phyloP scores from a whole-genome alignment of 2,797 vertebrate genomes.

The Dermochelys coriacea region DNA sequence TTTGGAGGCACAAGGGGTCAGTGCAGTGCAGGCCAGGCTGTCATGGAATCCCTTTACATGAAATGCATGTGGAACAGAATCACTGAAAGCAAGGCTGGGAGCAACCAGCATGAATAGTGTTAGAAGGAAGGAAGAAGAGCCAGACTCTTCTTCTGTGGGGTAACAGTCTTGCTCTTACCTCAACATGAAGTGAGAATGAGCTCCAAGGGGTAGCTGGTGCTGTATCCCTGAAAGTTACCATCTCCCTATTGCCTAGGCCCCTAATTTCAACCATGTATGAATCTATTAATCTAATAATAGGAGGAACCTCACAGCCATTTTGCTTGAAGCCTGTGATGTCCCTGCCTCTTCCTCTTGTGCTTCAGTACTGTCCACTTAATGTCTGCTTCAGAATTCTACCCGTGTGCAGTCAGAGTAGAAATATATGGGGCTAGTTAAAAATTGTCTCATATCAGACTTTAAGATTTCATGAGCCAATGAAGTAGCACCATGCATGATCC shows the following conservation, averaged over 20 bases:
- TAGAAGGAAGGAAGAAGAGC: background rate
- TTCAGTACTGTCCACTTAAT: background rate
- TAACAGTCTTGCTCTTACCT: background rate
- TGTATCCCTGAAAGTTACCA: conserved; percentile 29
- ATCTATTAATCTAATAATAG: conserved; percentile 44
- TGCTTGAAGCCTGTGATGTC: conserved; percentile 17
- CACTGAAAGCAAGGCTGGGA: background rate
- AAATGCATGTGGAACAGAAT: background rate
- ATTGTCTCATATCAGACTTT: background rate
- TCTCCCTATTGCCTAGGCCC: conserved; percentile 12
- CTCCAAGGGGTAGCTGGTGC: conserved; percentile 25
- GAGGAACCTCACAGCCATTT: conserved; percentile 53
- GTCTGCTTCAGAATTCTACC: background rate
- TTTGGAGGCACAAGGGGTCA: background rate
- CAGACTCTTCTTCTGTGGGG: background rate
- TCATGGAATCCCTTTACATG: conserved; percentile 11
- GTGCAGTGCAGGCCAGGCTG: conserved; percentile 9
- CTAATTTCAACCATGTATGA: conserved; percentile 58
- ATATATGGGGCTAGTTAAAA: background rate
- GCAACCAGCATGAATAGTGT: background rate
- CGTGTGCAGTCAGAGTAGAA: background rate
- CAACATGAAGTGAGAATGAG: background rate
- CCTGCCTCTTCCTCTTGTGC: background rate
- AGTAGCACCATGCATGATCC: background rate
- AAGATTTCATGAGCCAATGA: background rate